A percentile compares a stretch with the other conserved stretches of the same genome.
phyloP scores from a whole-genome alignment of 2,797 vertebrate genomes.

The Melanotaenia boesemani region DNA sequence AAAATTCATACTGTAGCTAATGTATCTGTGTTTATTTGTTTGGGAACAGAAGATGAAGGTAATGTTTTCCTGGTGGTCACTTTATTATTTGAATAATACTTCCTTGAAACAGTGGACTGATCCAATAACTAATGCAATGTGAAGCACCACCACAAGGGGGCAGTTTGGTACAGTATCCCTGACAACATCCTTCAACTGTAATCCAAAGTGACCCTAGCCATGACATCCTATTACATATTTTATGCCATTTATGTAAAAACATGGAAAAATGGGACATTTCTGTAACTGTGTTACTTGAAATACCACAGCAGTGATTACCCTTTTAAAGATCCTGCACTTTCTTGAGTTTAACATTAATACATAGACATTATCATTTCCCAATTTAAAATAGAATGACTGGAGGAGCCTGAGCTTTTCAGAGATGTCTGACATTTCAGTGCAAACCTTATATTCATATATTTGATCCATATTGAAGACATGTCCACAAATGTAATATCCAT shows the following conservation, averaged over 20 bases:
- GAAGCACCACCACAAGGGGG: conserved; percentile 60
- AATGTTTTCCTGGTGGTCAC: background rate
- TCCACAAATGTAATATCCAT: conserved; percentile 10
- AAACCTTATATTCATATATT: conserved; percentile 37
- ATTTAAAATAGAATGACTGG: conserved; percentile 42
- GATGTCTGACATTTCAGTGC: conserved; percentile 62
- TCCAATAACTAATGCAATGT: conserved; percentile 15
- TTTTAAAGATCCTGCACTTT: conserved; percentile 61
- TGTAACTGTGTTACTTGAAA: conserved; percentile 76
- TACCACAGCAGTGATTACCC: conserved; percentile 74
- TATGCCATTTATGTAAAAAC: conserved; percentile 72
- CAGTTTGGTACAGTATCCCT: conserved; percentile 65
- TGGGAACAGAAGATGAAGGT: background rate
- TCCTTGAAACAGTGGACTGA: background rate
- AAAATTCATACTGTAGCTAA: background rate
- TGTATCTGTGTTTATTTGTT: background rate
- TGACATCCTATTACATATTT: conserved; percentile 78
- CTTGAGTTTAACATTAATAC: conserved; percentile 55
- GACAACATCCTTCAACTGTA: conserved; percentile 34
- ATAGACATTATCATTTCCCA: conserved; percentile 46
- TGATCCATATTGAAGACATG: conserved; percentile 14
- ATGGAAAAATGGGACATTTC: conserved; percentile 69
- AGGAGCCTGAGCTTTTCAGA: conserved; percentile 31
- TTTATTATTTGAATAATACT: background rate
- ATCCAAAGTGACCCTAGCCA: conserved; percentile 77